phyloP scores from a whole-genome alignment of 2,113 vertebrate genomes.

The Brachionichthys hirsutus region DNA sequence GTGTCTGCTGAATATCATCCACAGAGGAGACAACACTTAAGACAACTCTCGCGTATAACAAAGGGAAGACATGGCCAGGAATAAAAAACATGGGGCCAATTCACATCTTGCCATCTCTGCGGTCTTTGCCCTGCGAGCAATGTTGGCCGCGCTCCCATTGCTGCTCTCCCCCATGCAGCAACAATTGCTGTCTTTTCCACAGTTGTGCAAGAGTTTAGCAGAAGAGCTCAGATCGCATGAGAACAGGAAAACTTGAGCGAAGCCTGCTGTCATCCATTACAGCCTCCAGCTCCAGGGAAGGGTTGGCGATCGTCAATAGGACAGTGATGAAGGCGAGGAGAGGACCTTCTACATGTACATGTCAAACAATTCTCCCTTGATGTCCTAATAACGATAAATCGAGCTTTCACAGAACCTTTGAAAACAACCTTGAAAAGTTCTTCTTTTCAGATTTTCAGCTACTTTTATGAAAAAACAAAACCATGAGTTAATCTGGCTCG shows the following conservation, averaged over 20 bases:
- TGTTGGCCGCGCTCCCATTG: conserved; percentile 41
- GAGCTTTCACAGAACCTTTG: not conserved
- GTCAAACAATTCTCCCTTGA: conserved; percentile 6
- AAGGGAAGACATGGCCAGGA: conserved; percentile 29
- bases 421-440: not conserved
- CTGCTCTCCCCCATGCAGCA: conserved; percentile 35
- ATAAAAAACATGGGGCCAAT: conserved; percentile 35
- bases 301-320: conserved; percentile 40
- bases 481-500: not conserved
- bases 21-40: conserved; percentile 24
- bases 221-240: conserved; percentile 36
- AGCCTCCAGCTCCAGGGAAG: conserved; percentile 31
- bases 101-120: conserved; percentile 40
- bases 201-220: conserved; percentile 55
- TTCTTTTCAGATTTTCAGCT: not conserved
- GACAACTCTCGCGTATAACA: conserved; percentile 32
- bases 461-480: not conserved
- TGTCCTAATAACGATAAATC: not conserved
- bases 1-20: conserved; percentile 42
- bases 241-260: conserved; percentile 32
- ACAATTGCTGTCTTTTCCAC: conserved; percentile 54
- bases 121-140: conserved; percentile 51
- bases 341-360: conserved; percentile 9
- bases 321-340: conserved; percentile 12
- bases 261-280: conserved; percentile 42